A percentile compares a stretch with the other conserved stretches of the same genome.
These are phyloP conservation scores for Siderastrea siderea DNA, from an alignment of 92 coral and sea anemone genomes.

Conservation along the genomic window DNA sequence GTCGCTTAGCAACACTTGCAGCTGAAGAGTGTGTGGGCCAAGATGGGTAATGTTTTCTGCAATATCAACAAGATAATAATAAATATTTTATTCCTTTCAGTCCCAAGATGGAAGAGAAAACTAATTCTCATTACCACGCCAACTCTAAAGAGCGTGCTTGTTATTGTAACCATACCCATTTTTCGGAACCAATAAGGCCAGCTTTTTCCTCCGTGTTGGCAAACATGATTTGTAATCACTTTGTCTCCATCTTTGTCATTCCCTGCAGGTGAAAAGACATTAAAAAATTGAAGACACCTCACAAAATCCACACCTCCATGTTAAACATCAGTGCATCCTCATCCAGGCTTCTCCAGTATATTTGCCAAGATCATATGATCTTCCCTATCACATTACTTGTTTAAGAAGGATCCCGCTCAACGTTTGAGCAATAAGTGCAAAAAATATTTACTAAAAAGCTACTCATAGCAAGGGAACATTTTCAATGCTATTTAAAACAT, in stretches of 20 bases:
- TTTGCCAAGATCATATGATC: too few species aligned
- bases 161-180: slow-evolving; percentile 75
- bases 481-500: too few species aligned
- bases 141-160: too few species aligned
- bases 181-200: slow-evolving; percentile 99
- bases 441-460: too few species aligned
- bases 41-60: slow-evolving; percentile 93
- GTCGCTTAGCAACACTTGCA: slow-evolving; percentile 92
- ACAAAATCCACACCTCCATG: neutral
- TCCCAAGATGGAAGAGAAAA: too few species aligned
- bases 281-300: neutral
- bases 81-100: neutral
- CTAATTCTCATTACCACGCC: too few species aligned
- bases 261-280: slow-evolving; percentile 38
- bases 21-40: slow-evolving; percentile 94
- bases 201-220: slow-evolving; percentile 98
- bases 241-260: slow-evolving; percentile 93
- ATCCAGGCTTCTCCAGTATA: too few species aligned
- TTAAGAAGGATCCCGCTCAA: too few species aligned
- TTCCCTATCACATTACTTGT: too few species aligned
- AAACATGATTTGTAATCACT: slow-evolving; percentile 88
- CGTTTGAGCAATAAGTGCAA: too few species aligned
- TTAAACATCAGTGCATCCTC: too few species aligned
- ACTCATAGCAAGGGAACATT: too few species aligned
- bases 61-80: neutral